Percentiles rank a stretch among this genome's conserved stretches.
These are phyloP conservation scores for Parelbella ahira DNA, from an alignment of 2,888 invertebrate genomes.

Conservation along the genomic window DNA sequence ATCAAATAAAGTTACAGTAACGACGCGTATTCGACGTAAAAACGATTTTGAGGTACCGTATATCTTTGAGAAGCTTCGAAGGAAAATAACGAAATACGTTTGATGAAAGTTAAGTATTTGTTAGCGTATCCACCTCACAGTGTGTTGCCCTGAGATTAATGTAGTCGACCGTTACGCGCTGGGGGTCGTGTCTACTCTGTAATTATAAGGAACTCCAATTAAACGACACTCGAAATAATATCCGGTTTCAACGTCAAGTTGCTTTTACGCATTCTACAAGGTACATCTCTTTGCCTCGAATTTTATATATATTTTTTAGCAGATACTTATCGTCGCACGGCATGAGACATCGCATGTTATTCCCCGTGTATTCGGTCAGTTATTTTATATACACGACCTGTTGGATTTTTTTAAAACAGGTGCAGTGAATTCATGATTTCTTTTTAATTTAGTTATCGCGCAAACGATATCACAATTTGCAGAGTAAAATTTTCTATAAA, in stretches of 20 bases:
- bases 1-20: no score
- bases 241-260: slow-evolving; percentile 23
- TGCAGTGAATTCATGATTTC: slow-evolving; percentile 8
- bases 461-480: no score
- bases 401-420: slow-evolving; percentile 12
- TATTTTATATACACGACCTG: slow-evolving; percentile 15
- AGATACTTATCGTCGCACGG: slow-evolving; percentile 19
- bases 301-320: slow-evolving; percentile 9
- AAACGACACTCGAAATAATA: slow-evolving; percentile 25
- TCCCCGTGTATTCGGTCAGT: slow-evolving; percentile 21
- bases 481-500: no score
- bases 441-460: no score
- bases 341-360: slow-evolving; percentile 22
- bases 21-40: no score
- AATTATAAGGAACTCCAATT: slow-evolving; percentile 24
- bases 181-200: slow-evolving; percentile 8
- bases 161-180: slow-evolving; percentile 24
- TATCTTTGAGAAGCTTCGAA: no score
- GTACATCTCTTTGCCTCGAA: slow-evolving; percentile 17
- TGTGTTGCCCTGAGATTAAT: slow-evolving; percentile 30
- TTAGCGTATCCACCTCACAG: no score
- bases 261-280: slow-evolving; percentile 19
- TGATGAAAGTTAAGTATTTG: no score
- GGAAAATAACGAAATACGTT: no score
- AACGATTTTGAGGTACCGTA: no score